A percentile compares a stretch with the other conserved stretches of the same genome.
Conservation (phyloP, 2,113 vertebrate genomes). For the Perca schrenkii region DNA sequence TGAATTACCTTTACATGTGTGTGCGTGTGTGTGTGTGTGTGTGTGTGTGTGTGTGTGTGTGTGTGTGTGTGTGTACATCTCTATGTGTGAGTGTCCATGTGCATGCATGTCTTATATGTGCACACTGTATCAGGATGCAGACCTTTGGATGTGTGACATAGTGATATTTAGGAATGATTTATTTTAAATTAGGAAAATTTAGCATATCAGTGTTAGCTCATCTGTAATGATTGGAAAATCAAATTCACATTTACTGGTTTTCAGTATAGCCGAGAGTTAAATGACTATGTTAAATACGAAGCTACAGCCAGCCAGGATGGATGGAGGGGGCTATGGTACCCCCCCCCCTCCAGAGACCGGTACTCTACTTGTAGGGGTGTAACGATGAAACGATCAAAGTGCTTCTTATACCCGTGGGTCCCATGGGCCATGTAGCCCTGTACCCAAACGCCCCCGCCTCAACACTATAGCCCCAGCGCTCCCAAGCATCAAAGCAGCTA, state of each 20-base stretch:
- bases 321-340: conserved; percentile 15
- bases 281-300: neutral
- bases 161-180: neutral
- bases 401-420: conserved; percentile 61
- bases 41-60: conserved; percentile 9
- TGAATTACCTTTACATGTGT: conserved; percentile 59
- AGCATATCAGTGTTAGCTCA: neutral
- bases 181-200: neutral
- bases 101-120: neutral
- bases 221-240: neutral
- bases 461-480: conserved; percentile 43
- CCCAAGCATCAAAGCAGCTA: conserved; percentile 80
- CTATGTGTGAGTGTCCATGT: conserved; percentile 7
- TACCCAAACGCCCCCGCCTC: conserved; percentile 55
- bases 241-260: neutral
- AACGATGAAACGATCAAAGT: conserved; percentile 88
- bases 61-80: conserved; percentile 4
- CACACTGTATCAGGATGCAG: neutral
- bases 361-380: conserved; percentile 65
- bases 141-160: neutral
- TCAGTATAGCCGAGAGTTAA: neutral
- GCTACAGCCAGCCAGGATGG: neutral
- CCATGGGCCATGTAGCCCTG: conserved; percentile 58
- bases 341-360: conserved; percentile 45
- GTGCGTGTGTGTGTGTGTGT: conserved; percentile 15